phyloP scores from a whole-genome alignment of 2,888 invertebrate genomes.

The Erebia epiphron region DNA sequence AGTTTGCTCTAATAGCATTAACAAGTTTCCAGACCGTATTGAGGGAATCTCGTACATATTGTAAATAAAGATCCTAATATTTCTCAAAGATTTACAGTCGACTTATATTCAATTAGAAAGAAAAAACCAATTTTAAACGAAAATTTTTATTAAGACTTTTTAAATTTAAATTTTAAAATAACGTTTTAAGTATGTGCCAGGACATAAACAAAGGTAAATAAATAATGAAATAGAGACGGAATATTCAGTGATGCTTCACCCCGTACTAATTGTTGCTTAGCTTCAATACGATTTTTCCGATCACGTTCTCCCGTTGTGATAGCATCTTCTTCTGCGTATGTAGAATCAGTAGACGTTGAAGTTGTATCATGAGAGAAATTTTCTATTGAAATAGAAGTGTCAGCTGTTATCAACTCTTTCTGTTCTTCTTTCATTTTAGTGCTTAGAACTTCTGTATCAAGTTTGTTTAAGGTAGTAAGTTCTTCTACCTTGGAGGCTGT shows the following conservation, averaged over 20 bases:
- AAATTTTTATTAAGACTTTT: background rate
- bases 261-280: constrained; percentile 38
- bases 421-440: constrained; percentile 17
- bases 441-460: constrained; percentile 26
- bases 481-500: constrained; percentile 7
- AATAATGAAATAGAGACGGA: constrained; percentile 17
- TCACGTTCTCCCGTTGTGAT: constrained; percentile 21
- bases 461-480: constrained; percentile 15
- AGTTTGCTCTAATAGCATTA: constrained; percentile 77
- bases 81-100: constrained; percentile 43
- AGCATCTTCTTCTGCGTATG: constrained; percentile 26
- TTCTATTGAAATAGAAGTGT: constrained; percentile 23
- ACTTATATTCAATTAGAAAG: background rate
- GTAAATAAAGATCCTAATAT: constrained; percentile 50
- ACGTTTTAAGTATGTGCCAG: constrained; percentile 21
- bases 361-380: constrained; percentile 9
- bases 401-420: constrained; percentile 18
- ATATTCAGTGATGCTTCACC: constrained; percentile 28
- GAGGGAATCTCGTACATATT: constrained; percentile 68
- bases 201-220: constrained; percentile 21
- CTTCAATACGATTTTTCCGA: constrained; percentile 38
- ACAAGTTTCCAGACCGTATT: constrained; percentile 81
- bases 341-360: constrained; percentile 18
- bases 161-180: constrained; percentile 1
- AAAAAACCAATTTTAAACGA: background rate